Evolutionary conservation across 1,140 invertebrate species (phyloP).

Genomic region (Melanaphis sacchari): DNA sequence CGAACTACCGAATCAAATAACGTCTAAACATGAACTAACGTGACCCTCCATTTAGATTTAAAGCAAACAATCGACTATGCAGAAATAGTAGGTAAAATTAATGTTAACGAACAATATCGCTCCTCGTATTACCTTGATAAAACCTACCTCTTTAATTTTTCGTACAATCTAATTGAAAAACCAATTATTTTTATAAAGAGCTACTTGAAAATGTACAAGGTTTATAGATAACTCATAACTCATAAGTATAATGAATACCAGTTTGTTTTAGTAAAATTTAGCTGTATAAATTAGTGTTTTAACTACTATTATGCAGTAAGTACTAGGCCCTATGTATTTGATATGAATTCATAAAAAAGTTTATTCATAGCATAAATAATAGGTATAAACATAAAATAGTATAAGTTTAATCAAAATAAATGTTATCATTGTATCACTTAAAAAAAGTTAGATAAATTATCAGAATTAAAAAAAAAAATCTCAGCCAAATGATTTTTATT

Average conservation of each 20-base stretch:
- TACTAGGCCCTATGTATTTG: neutral
- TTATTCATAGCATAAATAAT: neutral
- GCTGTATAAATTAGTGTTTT: neutral
- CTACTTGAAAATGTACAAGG: neutral
- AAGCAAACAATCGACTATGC: conserved; percentile 23
- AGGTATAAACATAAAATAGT: neutral
- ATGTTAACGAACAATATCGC: conserved; percentile 20
- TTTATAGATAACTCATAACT: conserved; percentile 32
- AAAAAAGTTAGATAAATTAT: neutral
- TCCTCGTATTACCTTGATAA: conserved; percentile 34
- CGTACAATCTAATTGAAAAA: conserved; percentile 17
- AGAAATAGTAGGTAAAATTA: conserved; percentile 30
- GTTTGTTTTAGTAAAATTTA: neutral
- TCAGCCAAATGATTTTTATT: neutral
- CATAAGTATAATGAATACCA: neutral
- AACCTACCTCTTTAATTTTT: conserved; percentile 35
- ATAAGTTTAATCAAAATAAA: neutral
- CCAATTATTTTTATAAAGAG: conserved; percentile 13
- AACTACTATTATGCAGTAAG: neutral
- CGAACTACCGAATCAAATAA: conserved; percentile 40
- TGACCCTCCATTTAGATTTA: conserved; percentile 42
- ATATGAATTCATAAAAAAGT: neutral
- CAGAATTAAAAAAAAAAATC: neutral
- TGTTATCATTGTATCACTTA: neutral
- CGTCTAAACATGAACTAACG: conserved; percentile 43